phyloP scores from a whole-genome alignment of 2,113 vertebrate species.

The Cyphomyrus discorhynchus region DNA sequence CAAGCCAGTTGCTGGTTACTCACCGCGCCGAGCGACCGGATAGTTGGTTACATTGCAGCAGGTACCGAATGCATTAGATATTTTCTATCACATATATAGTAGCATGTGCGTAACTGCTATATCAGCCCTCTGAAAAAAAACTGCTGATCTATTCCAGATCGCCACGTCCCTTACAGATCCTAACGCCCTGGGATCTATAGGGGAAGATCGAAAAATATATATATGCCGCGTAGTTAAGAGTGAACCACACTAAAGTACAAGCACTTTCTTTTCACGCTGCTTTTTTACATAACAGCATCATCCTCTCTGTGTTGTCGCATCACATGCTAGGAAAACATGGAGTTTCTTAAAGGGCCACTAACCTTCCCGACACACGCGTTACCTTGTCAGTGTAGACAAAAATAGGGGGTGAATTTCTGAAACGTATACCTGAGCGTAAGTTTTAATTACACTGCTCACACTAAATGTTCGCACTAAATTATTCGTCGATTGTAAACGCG shows the following conservation, averaged over 20 bases:
- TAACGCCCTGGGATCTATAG: neutral
- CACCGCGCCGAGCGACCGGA: neutral
- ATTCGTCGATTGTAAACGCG: neutral
- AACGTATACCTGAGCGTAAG: neutral
- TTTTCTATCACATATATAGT: neutral
- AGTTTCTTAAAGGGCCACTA: slow-evolving; percentile 73
- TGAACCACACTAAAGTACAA: slow-evolving; percentile 10
- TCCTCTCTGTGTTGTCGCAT: slow-evolving; percentile 69
- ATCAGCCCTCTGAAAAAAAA: slow-evolving; percentile 1
- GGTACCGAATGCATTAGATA: slow-evolving; percentile 7
- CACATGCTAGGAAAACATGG: slow-evolving; percentile 69
- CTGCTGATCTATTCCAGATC: neutral
- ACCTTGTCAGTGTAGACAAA: neutral
- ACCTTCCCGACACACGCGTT: slow-evolving; percentile 18
- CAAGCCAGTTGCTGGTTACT: neutral
- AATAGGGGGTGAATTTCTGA: neutral
- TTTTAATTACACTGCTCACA: neutral
- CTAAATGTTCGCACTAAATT: neutral
- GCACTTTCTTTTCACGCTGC: slow-evolving; percentile 39
- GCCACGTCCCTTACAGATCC: neutral
- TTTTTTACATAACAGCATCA: slow-evolving; percentile 72
- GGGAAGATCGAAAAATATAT: neutral
- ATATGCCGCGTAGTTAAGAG: neutral
- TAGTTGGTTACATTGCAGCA: slow-evolving; percentile 15
- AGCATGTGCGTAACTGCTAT: neutral